Base-by-base conservation (phyloP, 2,888 invertebrate species). In the Psococerastis gibbosa region DNA sequence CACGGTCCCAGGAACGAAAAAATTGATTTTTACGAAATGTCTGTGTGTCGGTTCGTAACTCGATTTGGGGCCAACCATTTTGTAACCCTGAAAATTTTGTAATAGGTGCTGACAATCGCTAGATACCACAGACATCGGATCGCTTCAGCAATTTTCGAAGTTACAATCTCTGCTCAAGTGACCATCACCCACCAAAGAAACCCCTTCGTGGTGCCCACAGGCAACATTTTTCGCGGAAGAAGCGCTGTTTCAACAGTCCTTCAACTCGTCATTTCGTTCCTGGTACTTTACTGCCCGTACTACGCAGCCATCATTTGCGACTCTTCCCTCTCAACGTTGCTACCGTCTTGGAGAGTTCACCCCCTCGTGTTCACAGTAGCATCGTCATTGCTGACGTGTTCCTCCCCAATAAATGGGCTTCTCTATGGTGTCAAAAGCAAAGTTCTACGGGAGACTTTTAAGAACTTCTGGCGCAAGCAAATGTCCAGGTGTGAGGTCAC, bases 61-160 rank as follows among this genome's bases (percentile, higher is more conserved):
- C n/a, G n/a, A n/a, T n/a, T n/a, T n/a, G n/a, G n/a, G n/a, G n/a
- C n/a, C n/a, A n/a, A n/a, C n/a, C n/a, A n/a, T n/a, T n/a, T n/a
- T n/a, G n/a, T n/a, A n/a, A n/a, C 27, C 42, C 62, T 74, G 42
- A 71, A 73, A 55, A 74, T 74, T 16, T 18, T 31, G 47, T 50
- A 56, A 22, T 56, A 61, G 52, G 61, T 64, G 35, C 54, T 63
- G 46, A 57, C 66, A 46, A 70, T 70, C 42, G 70, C 70, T 2
- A 59, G 69, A 6, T 80, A 82, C 58, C 84, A 85, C 55, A 70
- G 82, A 4, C 83, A 84, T 57, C 70, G 83, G 46, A 85, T 85
- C 51, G 82, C 83, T 22, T 80, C 82, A 35, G 83, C 84, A 18
- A 81, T 84, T 51, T 83, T 80, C 62, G 82, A 84, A 65, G 82